Evolutionary conservation across 1,140 invertebrate genomes (phyloP).

Genomic region (Drosophila busckii): DNA sequence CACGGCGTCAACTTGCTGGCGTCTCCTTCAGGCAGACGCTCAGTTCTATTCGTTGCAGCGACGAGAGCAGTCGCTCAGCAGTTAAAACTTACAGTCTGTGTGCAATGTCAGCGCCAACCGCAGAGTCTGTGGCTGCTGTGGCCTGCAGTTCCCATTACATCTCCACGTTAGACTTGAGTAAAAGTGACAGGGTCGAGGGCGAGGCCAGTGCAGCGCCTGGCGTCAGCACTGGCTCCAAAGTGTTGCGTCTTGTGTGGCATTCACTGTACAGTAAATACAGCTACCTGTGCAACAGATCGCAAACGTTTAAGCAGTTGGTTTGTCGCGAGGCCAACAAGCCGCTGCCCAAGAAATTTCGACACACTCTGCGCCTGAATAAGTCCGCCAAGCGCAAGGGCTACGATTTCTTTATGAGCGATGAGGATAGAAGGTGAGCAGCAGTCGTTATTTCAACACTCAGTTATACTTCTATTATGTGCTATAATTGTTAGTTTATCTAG

Average conservation of each 20-base stretch:
- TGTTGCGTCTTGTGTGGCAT: slow-evolving; percentile 68
- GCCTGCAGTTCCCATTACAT: slow-evolving; percentile 40
- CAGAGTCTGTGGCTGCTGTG: slow-evolving; percentile 14
- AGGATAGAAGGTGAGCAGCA: slow-evolving; percentile 80
- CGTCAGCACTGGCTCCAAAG: slow-evolving; percentile 50
- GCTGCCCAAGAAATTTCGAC: slow-evolving; percentile 66
- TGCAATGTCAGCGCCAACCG: slow-evolving; percentile 32
- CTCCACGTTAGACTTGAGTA: slow-evolving; percentile 55
- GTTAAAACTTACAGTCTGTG: slow-evolving; percentile 1
- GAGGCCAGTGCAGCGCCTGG: slow-evolving; percentile 1
- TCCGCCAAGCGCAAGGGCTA: slow-evolving; percentile 80
- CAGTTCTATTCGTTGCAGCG: slow-evolving; percentile 55
- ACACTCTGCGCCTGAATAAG: slow-evolving; percentile 69
- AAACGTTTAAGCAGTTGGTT: slow-evolving; percentile 55
- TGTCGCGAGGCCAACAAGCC: slow-evolving; percentile 69
- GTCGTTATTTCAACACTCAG: neutral
- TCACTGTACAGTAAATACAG: slow-evolving; percentile 64
- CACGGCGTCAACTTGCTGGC: slow-evolving; percentile 37
- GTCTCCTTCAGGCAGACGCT: slow-evolving; percentile 6
- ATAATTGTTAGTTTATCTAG: too few relatives aligned
- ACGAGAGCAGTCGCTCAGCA: slow-evolving; percentile 40
- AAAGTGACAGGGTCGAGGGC: slow-evolving; percentile 23
- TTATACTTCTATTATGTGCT: too few relatives aligned
- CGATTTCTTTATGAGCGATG: slow-evolving; percentile 80
- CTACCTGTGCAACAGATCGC: slow-evolving; percentile 49